These are phyloP conservation scores for Elachura formosa DNA, from an alignment of 2,113 vertebrate species.

Conservation along the genomic window DNA sequence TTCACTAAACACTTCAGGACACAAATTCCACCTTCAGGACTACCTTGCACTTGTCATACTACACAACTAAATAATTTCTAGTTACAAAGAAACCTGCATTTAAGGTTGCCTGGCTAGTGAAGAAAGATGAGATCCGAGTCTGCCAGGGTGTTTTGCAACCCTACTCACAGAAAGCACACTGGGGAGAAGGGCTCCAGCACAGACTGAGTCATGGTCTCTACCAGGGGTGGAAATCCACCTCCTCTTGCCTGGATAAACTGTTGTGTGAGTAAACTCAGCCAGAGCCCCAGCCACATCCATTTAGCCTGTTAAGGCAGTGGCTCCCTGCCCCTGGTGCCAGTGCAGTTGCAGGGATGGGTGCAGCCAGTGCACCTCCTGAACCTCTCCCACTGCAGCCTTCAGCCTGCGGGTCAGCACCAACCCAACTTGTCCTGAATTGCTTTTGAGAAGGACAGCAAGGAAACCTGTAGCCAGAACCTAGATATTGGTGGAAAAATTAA, in stretches of 20 bases:
- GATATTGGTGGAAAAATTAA: background rate
- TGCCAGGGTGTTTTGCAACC: background rate
- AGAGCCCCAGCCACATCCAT: constrained; percentile 31
- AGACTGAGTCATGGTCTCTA: background rate
- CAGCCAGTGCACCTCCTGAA: background rate
- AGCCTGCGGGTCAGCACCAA: background rate
- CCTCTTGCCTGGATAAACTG: constrained; percentile 24
- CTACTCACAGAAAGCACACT: background rate
- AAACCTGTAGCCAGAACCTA: background rate
- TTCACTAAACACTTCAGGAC: constrained; percentile 1
- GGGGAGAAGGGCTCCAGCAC: background rate
- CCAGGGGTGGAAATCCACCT: background rate
- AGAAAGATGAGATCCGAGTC: background rate
- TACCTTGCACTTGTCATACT: background rate
- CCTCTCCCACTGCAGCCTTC: background rate
- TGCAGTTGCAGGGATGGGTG: background rate
- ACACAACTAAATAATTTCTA: background rate
- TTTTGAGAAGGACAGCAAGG: background rate
- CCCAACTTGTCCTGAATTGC: background rate
- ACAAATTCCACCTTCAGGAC: background rate
- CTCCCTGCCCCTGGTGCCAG: constrained; percentile 25
- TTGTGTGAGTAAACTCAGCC: constrained; percentile 18
- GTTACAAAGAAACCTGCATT: background rate
- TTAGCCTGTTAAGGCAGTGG: background rate
- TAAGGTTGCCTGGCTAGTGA: background rate